Percentiles rank a stretch among this genome's conserved stretches.
These are phyloP conservation scores for Pomacea canaliculata DNA, from an alignment of 2,888 invertebrate genomes.

Conservation along the genomic window DNA sequence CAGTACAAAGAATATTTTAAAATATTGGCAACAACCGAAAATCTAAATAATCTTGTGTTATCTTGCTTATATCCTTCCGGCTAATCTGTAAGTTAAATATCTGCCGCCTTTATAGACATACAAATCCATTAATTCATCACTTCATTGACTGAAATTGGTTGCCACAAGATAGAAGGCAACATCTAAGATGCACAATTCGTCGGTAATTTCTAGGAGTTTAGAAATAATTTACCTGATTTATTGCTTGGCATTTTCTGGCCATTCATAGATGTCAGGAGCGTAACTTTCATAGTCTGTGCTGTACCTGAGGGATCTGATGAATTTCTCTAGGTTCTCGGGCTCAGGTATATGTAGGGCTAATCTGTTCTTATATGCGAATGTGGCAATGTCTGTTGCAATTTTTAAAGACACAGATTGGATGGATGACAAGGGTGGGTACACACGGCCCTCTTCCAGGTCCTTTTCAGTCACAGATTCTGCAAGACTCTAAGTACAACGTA, in stretches of 20 bases:
- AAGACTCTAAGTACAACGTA: conserved; percentile 69
- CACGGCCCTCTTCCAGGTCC: conserved; percentile 84
- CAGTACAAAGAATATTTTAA: too few relatives aligned
- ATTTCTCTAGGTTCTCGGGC: conserved; percentile 71
- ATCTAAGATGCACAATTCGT: neutral
- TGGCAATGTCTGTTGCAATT: conserved; percentile 85
- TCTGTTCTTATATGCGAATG: conserved; percentile 80
- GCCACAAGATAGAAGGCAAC: neutral
- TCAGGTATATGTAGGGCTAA: conserved; percentile 72
- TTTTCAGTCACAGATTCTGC: conserved; percentile 83
- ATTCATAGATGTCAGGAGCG: conserved; percentile 69
- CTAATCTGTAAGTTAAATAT: too few relatives aligned
- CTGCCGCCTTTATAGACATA: too few relatives aligned
- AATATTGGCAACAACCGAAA: neutral
- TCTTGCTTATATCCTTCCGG: too few relatives aligned
- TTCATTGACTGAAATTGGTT: neutral
- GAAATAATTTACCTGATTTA: neutral
- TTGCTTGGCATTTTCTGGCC: conserved; percentile 55
- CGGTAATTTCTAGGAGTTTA: neutral
- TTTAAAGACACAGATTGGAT: conserved; percentile 88
- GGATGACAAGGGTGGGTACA: conserved; percentile 88
- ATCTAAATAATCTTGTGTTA: too few relatives aligned
- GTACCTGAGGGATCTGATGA: conserved; percentile 64
- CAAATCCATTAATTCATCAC: too few relatives aligned
- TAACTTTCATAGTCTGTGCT: conserved; percentile 69